Evolutionary conservation across 2,888 invertebrate species (phyloP).

Genomic region (Epistrophella euchroma): DNA sequence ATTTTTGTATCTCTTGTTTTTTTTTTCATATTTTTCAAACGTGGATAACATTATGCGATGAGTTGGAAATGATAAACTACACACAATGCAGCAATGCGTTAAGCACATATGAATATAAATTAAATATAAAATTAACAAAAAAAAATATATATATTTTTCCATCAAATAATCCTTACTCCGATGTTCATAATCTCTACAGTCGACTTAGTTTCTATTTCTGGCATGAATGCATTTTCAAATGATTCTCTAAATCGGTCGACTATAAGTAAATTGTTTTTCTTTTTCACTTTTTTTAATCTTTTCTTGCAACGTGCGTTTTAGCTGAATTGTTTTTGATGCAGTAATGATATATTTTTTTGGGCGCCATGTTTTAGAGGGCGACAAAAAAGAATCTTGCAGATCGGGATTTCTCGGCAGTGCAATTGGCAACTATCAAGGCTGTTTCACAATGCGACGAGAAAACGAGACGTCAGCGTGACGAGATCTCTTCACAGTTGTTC

Average conservation of each 20-base stretch:
- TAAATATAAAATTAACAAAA: conserved; percentile 26
- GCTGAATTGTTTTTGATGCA: not conserved
- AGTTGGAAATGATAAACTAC: conserved; percentile 30
- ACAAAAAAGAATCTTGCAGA: too few species aligned
- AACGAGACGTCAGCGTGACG: too few species aligned
- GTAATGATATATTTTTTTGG: not conserved
- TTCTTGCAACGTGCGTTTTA: conserved; percentile 3
- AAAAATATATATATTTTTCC: conserved; percentile 13
- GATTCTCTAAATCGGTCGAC: conserved; percentile 66
- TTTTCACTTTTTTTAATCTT: not conserved
- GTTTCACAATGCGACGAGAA: too few species aligned
- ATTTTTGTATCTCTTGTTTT: conserved; percentile 5
- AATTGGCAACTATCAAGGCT: too few species aligned
- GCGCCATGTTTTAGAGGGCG: not conserved
- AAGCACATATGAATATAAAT: conserved; percentile 57
- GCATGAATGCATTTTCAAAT: conserved; percentile 75
- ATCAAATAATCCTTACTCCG: conserved; percentile 56
- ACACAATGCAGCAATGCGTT: conserved; percentile 41
- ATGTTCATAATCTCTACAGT: conserved; percentile 68
- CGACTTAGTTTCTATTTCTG: conserved; percentile 72
- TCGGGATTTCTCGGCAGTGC: too few species aligned
- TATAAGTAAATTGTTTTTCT: conserved; percentile 45
- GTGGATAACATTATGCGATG: conserved; percentile 9
- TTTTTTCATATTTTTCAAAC: not conserved
- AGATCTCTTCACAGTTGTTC: too few species aligned